These are phyloP conservation scores for Hydrochoerus hydrochaeris DNA, from an alignment of 2,113 vertebrate species.

Conservation along the genomic window DNA sequence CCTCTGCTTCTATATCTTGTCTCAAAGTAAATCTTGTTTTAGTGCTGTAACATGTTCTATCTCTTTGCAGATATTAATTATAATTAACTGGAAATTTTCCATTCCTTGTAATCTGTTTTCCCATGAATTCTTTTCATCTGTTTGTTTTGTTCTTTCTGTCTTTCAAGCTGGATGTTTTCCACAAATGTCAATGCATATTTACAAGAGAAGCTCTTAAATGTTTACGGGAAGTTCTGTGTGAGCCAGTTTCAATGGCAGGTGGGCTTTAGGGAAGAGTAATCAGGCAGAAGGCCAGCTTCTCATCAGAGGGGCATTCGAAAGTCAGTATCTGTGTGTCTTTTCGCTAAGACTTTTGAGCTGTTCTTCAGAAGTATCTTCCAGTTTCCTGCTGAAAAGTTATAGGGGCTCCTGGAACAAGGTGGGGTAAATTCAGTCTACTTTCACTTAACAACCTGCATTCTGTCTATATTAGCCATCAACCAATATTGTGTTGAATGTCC, in stretches of 20 bases:
- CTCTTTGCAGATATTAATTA: constrained; percentile 35
- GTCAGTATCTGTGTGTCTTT: constrained; percentile 27
- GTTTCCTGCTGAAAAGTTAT: background rate
- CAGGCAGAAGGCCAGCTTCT: background rate
- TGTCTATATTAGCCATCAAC: background rate
- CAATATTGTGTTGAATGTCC: background rate
- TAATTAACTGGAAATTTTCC: constrained; percentile 41
- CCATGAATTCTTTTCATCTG: constrained; percentile 36
- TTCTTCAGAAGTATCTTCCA: constrained; percentile 20
- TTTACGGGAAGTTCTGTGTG: background rate
- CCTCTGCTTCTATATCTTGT: background rate
- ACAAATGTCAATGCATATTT: background rate
- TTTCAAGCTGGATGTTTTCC: background rate
- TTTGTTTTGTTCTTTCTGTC: constrained; percentile 12
- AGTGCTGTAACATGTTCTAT: constrained; percentile 6
- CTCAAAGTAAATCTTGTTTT: constrained; percentile 51
- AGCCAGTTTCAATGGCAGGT: background rate
- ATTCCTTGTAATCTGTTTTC: background rate
- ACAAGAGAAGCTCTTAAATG: background rate
- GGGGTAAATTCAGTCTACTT: background rate
- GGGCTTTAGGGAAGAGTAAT: background rate
- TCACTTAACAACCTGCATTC: background rate
- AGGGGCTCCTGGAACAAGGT: background rate
- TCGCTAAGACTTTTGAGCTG: background rate
- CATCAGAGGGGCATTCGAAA: background rate